Percentiles rank a stretch among this genome's conserved stretches.
Evolutionary conservation across 92 coral and sea anemone species (phyloP).

Genomic region (Zoanthus gigantus): DNA sequence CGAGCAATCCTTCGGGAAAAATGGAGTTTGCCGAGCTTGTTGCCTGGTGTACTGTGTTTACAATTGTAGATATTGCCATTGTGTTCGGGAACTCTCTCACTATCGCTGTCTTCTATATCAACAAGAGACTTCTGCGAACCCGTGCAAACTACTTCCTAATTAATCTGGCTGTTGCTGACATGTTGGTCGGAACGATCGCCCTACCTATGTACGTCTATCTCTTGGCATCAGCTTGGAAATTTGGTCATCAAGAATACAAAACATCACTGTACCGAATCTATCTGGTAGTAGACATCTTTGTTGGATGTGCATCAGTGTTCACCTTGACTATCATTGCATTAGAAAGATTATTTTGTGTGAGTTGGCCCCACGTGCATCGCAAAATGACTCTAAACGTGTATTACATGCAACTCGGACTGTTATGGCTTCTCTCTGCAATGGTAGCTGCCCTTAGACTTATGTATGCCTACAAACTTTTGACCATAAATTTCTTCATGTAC

Average conservation of each 20-base stretch:
- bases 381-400: slow-evolving; percentile 60
- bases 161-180: slow-evolving; percentile 84
- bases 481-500: slow-evolving; percentile 75
- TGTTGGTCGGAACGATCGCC: slow-evolving; percentile 81
- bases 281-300: slow-evolving; percentile 77
- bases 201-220: slow-evolving; percentile 80
- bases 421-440: slow-evolving; percentile 75
- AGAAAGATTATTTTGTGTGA: slow-evolving; percentile 81
- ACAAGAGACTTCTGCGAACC: slow-evolving; percentile 78
- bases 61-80: slow-evolving; percentile 71
- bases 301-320: slow-evolving; percentile 87
- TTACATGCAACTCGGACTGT: slow-evolving; percentile 62
- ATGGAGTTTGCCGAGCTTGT: slow-evolving; percentile 70
- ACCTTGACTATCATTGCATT: slow-evolving; percentile 80
- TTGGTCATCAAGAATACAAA: slow-evolving; percentile 63
- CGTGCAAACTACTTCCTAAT: slow-evolving; percentile 89
- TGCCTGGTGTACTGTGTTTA: slow-evolving; percentile 79
- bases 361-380: slow-evolving; percentile 81
- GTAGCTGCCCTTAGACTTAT: slow-evolving; percentile 71
- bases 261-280: slow-evolving; percentile 51
- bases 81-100: slow-evolving; percentile 82
- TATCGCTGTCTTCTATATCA: slow-evolving; percentile 74
- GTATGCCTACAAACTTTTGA: slow-evolving; percentile 57
- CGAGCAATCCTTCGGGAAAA: background rate
- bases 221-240: slow-evolving; percentile 61